phyloP scores from a whole-genome alignment of 1,140 invertebrate genomes.

The Notospermus geniculatus region DNA sequence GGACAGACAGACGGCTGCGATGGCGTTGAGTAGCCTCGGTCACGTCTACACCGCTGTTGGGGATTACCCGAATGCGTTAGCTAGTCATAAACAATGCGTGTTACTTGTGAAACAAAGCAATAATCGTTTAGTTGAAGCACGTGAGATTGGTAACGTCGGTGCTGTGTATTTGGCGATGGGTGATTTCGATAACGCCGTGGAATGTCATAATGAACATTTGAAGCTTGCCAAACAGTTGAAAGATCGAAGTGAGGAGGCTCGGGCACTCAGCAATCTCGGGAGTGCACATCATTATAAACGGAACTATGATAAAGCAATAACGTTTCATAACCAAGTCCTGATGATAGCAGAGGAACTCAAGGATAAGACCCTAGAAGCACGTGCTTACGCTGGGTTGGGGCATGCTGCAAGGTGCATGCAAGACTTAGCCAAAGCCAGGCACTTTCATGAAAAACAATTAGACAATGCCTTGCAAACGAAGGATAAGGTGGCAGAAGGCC shows the following conservation, averaged over 20 bases:
- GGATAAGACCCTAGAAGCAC: constrained; percentile 87
- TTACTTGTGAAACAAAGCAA: constrained; percentile 92
- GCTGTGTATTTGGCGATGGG: constrained; percentile 95
- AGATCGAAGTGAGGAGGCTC: constrained; percentile 89
- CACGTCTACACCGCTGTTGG: constrained; percentile 96
- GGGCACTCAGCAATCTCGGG: constrained; percentile 91
- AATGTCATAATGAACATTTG: constrained; percentile 95
- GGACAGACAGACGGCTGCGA: constrained; percentile 60
- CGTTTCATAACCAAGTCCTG: constrained; percentile 90
- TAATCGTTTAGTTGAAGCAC: constrained; percentile 77
- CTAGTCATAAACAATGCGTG: constrained; percentile 94
- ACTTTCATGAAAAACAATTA: constrained; percentile 93
- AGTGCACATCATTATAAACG: constrained; percentile 91
- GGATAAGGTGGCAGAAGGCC: constrained; percentile 87
- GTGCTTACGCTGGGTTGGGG: constrained; percentile 91
- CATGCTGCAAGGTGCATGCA: constrained; percentile 86
- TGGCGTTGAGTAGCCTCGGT: constrained; percentile 85
- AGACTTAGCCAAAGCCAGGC: constrained; percentile 80
- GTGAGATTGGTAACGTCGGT: constrained; percentile 95
- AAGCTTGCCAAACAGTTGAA: constrained; percentile 82
- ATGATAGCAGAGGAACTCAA: constrained; percentile 84
- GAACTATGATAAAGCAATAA: constrained; percentile 89
- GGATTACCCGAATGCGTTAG: constrained; percentile 91
- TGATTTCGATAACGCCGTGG: constrained; percentile 91
- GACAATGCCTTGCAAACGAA: constrained; percentile 88